These are phyloP conservation scores for Eurytoma californica DNA, from an alignment of 2,888 invertebrate genomes.

Conservation along the genomic window DNA sequence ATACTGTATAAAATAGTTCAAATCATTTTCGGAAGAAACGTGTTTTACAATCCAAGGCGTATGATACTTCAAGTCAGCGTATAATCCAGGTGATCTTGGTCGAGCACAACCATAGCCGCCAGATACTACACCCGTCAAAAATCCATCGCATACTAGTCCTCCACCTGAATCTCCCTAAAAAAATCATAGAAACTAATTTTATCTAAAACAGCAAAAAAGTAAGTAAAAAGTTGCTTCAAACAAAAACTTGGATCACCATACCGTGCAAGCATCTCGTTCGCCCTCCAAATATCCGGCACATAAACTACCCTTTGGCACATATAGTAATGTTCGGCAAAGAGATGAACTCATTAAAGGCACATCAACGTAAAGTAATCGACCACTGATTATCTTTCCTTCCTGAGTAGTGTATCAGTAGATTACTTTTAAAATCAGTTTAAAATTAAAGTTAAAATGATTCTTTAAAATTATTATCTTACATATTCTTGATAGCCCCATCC, in stretches of 20 bases:
- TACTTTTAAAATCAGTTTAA: not conserved
- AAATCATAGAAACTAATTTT: not conserved
- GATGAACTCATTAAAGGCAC: slow-evolving; percentile 60
- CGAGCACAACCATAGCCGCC: slow-evolving; percentile 67
- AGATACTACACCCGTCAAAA: slow-evolving; percentile 67
- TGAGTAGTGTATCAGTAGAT: not conserved
- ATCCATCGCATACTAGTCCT: slow-evolving; percentile 64
- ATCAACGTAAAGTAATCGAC: slow-evolving; percentile 64
- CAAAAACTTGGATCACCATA: slow-evolving; percentile 40
- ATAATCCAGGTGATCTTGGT: slow-evolving; percentile 65
- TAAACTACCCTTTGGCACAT: slow-evolving; percentile 60
- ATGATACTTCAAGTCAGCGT: slow-evolving; percentile 64
- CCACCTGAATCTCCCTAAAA: slow-evolving; percentile 71
- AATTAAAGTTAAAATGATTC: slow-evolving; percentile 30
- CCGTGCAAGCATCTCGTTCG: slow-evolving; percentile 65
- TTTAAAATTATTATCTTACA: slow-evolving; percentile 51
- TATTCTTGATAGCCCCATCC: slow-evolving; percentile 66
- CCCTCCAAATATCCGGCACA: slow-evolving; percentile 68
- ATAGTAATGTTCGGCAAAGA: slow-evolving; percentile 60
- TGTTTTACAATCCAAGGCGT: slow-evolving; percentile 14
- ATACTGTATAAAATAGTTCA: not conserved
- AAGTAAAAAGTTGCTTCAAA: not conserved
- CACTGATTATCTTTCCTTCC: slow-evolving; percentile 40
- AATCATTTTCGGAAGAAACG: slow-evolving; percentile 4
- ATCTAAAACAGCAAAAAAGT: not conserved